A percentile compares a stretch with the other conserved stretches of the same genome.
Evolutionary conservation across 2,888 invertebrate genomes (phyloP).

Genomic region (Horisme vitalbata): DNA sequence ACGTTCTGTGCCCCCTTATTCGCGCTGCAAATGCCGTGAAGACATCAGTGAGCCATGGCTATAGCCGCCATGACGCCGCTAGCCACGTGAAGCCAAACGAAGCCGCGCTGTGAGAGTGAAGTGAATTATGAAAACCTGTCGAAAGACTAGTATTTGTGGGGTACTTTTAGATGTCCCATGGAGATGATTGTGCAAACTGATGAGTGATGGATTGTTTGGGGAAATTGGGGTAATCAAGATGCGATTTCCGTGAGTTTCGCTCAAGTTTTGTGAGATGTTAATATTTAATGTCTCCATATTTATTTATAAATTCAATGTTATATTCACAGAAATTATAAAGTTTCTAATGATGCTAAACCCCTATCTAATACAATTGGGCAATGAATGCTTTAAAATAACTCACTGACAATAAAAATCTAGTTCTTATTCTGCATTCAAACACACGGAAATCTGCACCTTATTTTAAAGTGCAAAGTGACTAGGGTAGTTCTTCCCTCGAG

Average conservation of each 20-base stretch:
- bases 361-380: too few relatives aligned
- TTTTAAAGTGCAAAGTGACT: slow-evolving; percentile 19
- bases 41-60: too few relatives aligned
- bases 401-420: too few relatives aligned
- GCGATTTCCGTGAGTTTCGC: slow-evolving; percentile 16
- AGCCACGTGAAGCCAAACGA: neutral
- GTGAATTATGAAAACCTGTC: neutral
- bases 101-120: neutral
- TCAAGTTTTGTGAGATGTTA: slow-evolving; percentile 1
- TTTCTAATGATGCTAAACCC: too few relatives aligned
- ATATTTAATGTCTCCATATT: slow-evolving; percentile 8
- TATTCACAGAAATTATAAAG: too few relatives aligned
- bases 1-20: too few relatives aligned
- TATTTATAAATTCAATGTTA: neutral
- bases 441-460: slow-evolving; percentile 18
- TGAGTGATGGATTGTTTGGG: neutral
- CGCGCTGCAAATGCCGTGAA: too few relatives aligned
- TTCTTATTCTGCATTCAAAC: neutral
- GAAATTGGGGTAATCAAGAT: neutral
- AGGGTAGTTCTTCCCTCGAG: slow-evolving; percentile 6
- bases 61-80: too few relatives aligned
- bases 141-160: too few relatives aligned
- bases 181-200: neutral
- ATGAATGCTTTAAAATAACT: neutral
- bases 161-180: neutral